phyloP scores from a whole-genome alignment of 2,888 invertebrate species.

The Torymus tubicola region DNA sequence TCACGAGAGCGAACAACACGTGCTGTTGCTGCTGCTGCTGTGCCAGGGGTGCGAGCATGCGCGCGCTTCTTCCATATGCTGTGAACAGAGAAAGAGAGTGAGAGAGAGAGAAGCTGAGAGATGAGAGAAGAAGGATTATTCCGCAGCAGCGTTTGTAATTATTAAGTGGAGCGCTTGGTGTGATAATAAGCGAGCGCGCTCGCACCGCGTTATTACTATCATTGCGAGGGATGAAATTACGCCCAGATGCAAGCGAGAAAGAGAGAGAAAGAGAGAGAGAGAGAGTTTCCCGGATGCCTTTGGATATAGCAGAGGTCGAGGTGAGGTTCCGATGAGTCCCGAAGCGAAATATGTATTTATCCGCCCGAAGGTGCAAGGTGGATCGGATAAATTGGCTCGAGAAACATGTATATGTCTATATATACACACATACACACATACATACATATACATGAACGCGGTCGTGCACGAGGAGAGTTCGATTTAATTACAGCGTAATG shows the following conservation, averaged over 20 bases:
- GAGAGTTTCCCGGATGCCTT: too few species aligned
- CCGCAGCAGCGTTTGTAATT: conserved; percentile 48
- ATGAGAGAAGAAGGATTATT: conserved; percentile 11
- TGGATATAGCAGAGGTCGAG: too few species aligned
- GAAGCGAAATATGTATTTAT: conserved; percentile 30
- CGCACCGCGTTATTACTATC: conserved; percentile 48
- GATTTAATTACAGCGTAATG: too few species aligned
- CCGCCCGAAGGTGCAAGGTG: neutral
- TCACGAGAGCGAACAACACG: conserved; percentile 23
- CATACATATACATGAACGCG: neutral
- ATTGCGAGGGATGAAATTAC: conserved; percentile 48
- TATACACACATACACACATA: too few species aligned
- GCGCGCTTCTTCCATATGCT: conserved; percentile 34
- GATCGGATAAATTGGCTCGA: conserved; percentile 13
- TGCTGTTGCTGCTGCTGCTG: conserved; percentile 15
- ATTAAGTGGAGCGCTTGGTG: conserved; percentile 49
- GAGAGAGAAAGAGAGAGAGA: too few species aligned
- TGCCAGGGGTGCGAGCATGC: conserved; percentile 30
- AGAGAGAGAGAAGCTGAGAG: neutral
- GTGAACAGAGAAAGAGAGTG: neutral
- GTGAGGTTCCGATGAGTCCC: neutral
- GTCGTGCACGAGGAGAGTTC: too few species aligned
- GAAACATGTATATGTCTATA: conserved; percentile 23
- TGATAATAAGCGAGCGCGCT: conserved; percentile 50
- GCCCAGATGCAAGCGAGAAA: conserved; percentile 27